Evolutionary conservation across 2,888 invertebrate species (phyloP).

Genomic region (Volucella inanis): DNA sequence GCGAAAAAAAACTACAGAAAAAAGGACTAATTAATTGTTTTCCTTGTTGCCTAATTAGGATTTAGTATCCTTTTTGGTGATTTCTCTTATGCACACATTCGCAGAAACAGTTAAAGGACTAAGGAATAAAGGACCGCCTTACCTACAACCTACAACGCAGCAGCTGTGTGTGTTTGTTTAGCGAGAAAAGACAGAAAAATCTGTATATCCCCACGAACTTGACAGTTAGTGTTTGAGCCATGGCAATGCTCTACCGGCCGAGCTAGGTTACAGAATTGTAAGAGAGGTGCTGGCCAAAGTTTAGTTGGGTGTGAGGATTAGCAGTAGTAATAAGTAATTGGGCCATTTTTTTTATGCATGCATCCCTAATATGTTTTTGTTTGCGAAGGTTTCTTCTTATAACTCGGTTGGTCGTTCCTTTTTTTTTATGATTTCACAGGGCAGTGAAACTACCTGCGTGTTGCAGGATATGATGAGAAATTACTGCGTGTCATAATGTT

Average conservation of each 20-base stretch:
- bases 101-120: background rate
- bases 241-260: conserved; percentile 1
- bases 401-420: too few relatives aligned
- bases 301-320: background rate
- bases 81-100: conserved; percentile 60
- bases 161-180: conserved; percentile 53
- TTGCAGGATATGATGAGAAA: conserved; percentile 63
- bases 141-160: background rate
- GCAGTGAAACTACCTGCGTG: conserved; percentile 69
- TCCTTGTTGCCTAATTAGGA: conserved; percentile 72
- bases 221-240: conserved; percentile 57
- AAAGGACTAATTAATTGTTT: conserved; percentile 70
- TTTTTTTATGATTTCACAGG: conserved; percentile 57
- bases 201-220: conserved; percentile 31
- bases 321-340: conserved; percentile 61
- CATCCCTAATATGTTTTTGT: conserved; percentile 33
- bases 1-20: conserved; percentile 3
- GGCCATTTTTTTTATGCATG: conserved; percentile 56
- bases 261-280: too few relatives aligned
- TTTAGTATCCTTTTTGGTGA: conserved; percentile 70
- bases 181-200: conserved; percentile 18
- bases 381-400: background rate
- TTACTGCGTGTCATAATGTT: conserved; percentile 59
- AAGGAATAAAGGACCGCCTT: conserved; percentile 7
- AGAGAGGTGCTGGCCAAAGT: background rate